These are phyloP conservation scores for Drosophila stalkeri DNA, from an alignment of 2,888 invertebrate genomes.

Conservation along the genomic window DNA sequence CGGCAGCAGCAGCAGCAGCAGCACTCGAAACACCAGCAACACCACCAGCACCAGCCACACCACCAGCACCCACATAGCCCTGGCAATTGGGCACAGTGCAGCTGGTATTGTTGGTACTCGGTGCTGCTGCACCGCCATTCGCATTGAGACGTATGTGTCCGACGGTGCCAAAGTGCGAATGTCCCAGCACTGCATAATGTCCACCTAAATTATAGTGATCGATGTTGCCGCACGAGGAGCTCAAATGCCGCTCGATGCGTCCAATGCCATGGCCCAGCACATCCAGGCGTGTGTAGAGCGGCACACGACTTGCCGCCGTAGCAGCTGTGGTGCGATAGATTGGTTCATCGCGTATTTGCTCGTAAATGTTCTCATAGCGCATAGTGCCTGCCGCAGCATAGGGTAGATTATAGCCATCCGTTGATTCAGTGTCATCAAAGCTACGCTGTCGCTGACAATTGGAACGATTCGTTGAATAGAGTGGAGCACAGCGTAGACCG, in stretches of 20 bases:
- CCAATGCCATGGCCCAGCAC: constrained; percentile 87
- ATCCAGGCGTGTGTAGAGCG: constrained; percentile 86
- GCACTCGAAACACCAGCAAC: constrained; percentile 15
- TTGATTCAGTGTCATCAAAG: constrained; percentile 85
- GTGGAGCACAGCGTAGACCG: constrained; percentile 69
- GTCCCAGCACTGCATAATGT: constrained; percentile 85
- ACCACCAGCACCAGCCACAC: constrained; percentile 17
- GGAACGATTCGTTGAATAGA: constrained; percentile 57
- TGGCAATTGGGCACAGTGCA: constrained; percentile 69
- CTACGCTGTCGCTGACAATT: constrained; percentile 83
- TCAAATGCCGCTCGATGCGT: constrained; percentile 87
- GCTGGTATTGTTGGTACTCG: constrained; percentile 18
- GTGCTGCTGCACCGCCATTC: constrained; percentile 55
- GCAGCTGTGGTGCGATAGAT: constrained; percentile 81
- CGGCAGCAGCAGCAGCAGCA: constrained; percentile 15
- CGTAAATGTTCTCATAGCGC: constrained; percentile 86
- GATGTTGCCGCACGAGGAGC: constrained; percentile 89
- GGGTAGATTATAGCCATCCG: constrained; percentile 84
- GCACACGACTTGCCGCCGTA: constrained; percentile 54
- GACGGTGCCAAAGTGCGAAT: constrained; percentile 85
- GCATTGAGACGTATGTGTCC: constrained; percentile 85
- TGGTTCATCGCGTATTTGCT: constrained; percentile 86
- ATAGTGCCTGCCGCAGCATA: constrained; percentile 75
- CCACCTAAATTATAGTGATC: constrained; percentile 86
- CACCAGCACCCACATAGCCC: constrained; percentile 54